Percentiles rank a stretch among this genome's conserved stretches.
These are phyloP conservation scores for Huso huso DNA, from an alignment of 2,797 vertebrate species.

Conservation along the genomic window DNA sequence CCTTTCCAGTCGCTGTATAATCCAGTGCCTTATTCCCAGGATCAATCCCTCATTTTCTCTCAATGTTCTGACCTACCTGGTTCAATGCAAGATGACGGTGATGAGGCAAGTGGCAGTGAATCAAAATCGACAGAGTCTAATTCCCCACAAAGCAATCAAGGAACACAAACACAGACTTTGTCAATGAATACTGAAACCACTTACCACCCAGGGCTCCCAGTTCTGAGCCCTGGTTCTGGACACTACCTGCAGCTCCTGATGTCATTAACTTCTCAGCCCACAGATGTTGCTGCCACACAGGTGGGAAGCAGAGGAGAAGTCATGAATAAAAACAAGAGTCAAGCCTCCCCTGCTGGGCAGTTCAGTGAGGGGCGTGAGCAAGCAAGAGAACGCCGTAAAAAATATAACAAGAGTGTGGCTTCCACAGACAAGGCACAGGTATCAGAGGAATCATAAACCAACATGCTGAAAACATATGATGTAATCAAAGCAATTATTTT, in stretches of 20 bases:
- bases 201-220: neutral
- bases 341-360: no score
- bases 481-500: no score
- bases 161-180: no score
- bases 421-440: no score
- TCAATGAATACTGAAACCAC: neutral
- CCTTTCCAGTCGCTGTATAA: slow-evolving; percentile 1
- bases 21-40: neutral
- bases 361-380: no score
- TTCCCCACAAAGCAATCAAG: neutral
- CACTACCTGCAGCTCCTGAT: slow-evolving; percentile 14
- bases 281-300: neutral
- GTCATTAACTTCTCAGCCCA: neutral
- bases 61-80: neutral
- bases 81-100: neutral
- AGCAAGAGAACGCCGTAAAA: no score
- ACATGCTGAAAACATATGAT: no score
- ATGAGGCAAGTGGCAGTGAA: neutral
- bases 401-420: no score
- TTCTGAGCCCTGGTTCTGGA: neutral
- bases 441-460: no score
- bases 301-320: neutral
- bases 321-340: no score
- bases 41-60: neutral
- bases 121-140: neutral